A percentile compares a stretch with the other conserved stretches of the same genome.
Evolutionary conservation across 2,113 vertebrate species (phyloP).

Genomic region (Thymallus thymallus): DNA sequence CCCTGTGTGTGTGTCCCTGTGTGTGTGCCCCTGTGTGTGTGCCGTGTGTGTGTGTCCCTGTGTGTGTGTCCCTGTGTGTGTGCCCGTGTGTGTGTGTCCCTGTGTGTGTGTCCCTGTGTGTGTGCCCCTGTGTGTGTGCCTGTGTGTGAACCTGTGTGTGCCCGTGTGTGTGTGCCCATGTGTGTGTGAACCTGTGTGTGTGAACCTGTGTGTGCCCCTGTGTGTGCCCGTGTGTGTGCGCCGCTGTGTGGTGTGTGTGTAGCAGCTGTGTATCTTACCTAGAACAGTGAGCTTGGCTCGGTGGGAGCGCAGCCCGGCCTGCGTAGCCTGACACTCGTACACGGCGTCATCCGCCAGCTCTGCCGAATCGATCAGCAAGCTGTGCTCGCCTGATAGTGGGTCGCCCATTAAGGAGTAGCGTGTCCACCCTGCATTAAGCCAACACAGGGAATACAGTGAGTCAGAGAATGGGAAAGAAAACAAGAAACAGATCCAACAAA

Average conservation of each 20-base stretch:
- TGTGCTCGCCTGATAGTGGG: constrained; percentile 81
- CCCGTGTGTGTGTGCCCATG: neutral
- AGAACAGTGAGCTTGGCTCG: constrained; percentile 83
- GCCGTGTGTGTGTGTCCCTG: constrained; percentile 7
- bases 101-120: constrained; percentile 4
- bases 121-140: neutral
- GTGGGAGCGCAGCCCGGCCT: constrained; percentile 85
- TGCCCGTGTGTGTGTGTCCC: neutral
- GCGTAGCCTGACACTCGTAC: constrained; percentile 90
- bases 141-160: neutral
- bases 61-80: neutral
- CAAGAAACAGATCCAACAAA: neutral
- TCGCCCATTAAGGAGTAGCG: constrained; percentile 87
- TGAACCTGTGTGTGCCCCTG: too few species aligned
- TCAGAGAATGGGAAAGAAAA: constrained; percentile 14
- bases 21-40: constrained; percentile 2
- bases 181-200: constrained; percentile 7
- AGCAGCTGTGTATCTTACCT: constrained; percentile 74
- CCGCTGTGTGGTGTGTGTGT: constrained; percentile 6
- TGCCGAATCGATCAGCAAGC: constrained; percentile 83
- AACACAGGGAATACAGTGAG: constrained; percentile 51
- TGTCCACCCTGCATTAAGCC: constrained; percentile 80
- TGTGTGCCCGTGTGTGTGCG: neutral
- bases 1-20: neutral
- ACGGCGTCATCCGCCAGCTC: constrained; percentile 85